Evolutionary conservation across 2,113 vertebrate genomes (phyloP).

Genomic region (Eulemur macaco): DNA sequence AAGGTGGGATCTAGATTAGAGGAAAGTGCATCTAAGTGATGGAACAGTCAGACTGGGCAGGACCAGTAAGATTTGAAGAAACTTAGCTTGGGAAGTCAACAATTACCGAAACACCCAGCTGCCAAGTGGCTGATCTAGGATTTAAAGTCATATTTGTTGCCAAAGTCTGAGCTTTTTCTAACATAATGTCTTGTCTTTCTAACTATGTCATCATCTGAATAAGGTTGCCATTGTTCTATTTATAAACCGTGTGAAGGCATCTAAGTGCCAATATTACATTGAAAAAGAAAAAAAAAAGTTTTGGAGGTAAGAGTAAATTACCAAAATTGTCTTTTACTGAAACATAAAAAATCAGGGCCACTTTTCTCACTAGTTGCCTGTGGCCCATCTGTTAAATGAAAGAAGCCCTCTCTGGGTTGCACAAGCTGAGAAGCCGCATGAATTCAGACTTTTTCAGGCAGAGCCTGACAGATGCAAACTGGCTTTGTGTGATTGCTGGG

Average conservation of each 20-base stretch:
- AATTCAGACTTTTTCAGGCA: constrained; percentile 39
- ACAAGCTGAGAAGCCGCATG: background rate
- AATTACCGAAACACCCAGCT: background rate
- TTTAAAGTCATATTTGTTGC: background rate
- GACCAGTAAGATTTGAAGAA: background rate
- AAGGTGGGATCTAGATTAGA: background rate
- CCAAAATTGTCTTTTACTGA: background rate
- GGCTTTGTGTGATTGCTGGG: constrained; percentile 1
- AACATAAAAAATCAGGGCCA: background rate
- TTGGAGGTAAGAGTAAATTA: background rate
- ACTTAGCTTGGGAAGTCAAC: background rate
- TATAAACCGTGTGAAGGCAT: background rate
- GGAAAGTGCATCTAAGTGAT: rapidly evolving
- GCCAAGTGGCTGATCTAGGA: background rate
- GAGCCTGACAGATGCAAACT: constrained; percentile 7
- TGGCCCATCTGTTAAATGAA: constrained; percentile 31
- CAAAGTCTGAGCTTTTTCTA: background rate
- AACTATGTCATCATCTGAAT: background rate
- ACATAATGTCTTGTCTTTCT: background rate
- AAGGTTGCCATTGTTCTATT: background rate
- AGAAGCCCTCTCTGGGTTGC: background rate
- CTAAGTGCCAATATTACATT: background rate
- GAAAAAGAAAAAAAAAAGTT: background rate
- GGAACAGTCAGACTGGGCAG: too few relatives aligned
- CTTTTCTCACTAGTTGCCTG: background rate